A percentile compares a stretch with the other conserved stretches of the same genome.
These are phyloP conservation scores for Eciton burchellii DNA, from an alignment of 1,140 invertebrate species.

Conservation along the genomic window DNA sequence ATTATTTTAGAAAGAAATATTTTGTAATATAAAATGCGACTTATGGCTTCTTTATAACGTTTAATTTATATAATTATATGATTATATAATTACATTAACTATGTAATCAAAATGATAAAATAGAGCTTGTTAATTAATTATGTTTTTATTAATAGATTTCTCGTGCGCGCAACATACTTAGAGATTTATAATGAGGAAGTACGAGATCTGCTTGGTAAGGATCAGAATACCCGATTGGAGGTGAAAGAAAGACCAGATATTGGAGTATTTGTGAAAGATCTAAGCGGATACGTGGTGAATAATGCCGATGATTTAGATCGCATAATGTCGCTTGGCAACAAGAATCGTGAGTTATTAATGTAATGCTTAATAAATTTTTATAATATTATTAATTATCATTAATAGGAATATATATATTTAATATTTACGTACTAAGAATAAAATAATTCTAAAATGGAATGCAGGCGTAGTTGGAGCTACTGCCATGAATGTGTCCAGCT, in stretches of 20 bases:
- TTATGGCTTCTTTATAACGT: slow-evolving; percentile 63
- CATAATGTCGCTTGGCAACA: slow-evolving; percentile 93
- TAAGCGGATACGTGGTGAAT: slow-evolving; percentile 91
- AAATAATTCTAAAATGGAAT: slow-evolving; percentile 55
- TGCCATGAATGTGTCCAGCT: slow-evolving; percentile 95
- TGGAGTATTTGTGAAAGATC: slow-evolving; percentile 93
- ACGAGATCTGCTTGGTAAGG: slow-evolving; percentile 89
- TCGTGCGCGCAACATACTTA: slow-evolving; percentile 92
- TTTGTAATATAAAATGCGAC: slow-evolving; percentile 54
- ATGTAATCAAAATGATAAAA: not conserved
- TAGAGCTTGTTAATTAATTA: slow-evolving; percentile 18
- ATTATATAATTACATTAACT: too few species aligned
- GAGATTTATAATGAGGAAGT: slow-evolving; percentile 95
- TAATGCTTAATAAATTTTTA: not conserved
- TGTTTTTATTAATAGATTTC: slow-evolving; percentile 87
- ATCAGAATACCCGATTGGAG: slow-evolving; percentile 87
- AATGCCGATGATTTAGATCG: slow-evolving; percentile 92
- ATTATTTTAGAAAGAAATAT: slow-evolving; percentile 46
- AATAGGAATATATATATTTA: too few species aligned
- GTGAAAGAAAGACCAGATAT: slow-evolving; percentile 92
- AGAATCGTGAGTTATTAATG: slow-evolving; percentile 87
- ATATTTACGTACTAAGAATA: not conserved
- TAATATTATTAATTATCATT: not conserved
- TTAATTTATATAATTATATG: not conserved
- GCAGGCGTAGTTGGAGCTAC: slow-evolving; percentile 90